phyloP scores from a whole-genome alignment of 2,113 vertebrate species.

The Seriola aureovittata region DNA sequence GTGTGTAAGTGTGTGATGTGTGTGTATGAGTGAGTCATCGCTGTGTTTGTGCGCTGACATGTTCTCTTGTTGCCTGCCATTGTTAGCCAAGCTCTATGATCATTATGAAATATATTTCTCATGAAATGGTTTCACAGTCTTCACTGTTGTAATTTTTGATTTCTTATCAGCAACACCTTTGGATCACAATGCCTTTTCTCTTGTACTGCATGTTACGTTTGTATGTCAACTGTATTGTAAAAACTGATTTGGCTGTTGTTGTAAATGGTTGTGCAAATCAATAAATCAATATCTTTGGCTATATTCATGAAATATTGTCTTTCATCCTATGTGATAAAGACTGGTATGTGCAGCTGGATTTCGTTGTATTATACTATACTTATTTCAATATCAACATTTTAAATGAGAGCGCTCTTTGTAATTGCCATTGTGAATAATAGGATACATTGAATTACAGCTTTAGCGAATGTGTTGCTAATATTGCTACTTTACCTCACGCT shows the following conservation, averaged over 20 bases:
- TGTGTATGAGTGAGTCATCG: background rate
- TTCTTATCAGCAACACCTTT: slow-evolving; percentile 34
- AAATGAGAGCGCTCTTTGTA: background rate
- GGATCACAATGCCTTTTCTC: slow-evolving; percentile 57
- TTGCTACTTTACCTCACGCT: slow-evolving; percentile 19
- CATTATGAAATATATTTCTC: slow-evolving; percentile 12
- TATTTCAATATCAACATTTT: background rate
- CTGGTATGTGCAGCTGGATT: background rate
- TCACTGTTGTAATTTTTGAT: slow-evolving; percentile 44
- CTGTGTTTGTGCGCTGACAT: background rate
- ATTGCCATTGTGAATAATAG: background rate
- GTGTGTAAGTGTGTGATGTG: slow-evolving; percentile 6
- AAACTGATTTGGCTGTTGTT: slow-evolving; percentile 25
- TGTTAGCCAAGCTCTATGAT: slow-evolving; percentile 16
- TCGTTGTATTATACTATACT: background rate
- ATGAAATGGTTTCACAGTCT: slow-evolving; percentile 32
- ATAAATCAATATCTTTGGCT: slow-evolving; percentile 69
- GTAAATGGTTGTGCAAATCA: slow-evolving; percentile 50
- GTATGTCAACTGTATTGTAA: slow-evolving; percentile 46
- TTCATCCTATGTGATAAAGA: background rate
- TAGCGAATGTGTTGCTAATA: slow-evolving; percentile 15
- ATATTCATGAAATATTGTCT: slow-evolving; percentile 17
- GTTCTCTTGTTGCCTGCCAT: slow-evolving; percentile 41
- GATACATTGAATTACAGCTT: background rate
- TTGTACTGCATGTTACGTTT: slow-evolving; percentile 66